Base-by-base conservation (phyloP, 2,797 vertebrate genomes). In the Gobio occitaniae region DNA sequence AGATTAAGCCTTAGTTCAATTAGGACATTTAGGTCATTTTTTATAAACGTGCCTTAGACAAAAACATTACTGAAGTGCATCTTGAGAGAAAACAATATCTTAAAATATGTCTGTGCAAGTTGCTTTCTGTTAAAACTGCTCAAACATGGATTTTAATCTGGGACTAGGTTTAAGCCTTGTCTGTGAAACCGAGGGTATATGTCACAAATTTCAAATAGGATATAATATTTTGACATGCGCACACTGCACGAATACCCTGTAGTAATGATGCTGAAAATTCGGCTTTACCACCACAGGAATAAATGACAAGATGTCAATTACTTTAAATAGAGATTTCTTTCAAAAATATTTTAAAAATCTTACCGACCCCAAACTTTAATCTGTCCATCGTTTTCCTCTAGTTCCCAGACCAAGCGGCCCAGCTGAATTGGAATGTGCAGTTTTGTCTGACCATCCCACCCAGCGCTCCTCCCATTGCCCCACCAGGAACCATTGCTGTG, bases 391-490 rank as follows among this genome's bases (percentile, higher is more conserved):
- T 47, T 79, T 90, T 83, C 17, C 84, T 92, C 86, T 91, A 99
- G 98, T 99, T 99, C 92, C 98, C 98, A 88, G 98, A 99, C 92
- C 98, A 99, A 94, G 96, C 97, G 68, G 95, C 94, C 80, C 98
- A 99, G 92, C 93, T 99, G 72, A 99, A 99, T 91, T 99, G 98
- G 98, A 99, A 98, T 0, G 98, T 99, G 90, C 98, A 99, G 94
- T 99, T 99, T 93, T 99, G 98, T 91, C 95, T 99, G 92, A 99
- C 98, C 85, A 99, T 99, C 92, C 98, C 98, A 87, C 98, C 98
- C 92, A 99, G 98, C 0, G 98, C 98, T 72, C 98, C 98, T 0
- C 98, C 98, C 38, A 99, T 99, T 47, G 98, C 98, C 0, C 98
- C 98, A 86, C 98, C 98, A 56, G 98, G 98, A 89, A 99, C 98